Evolutionary conservation across 2,797 vertebrate genomes (phyloP).

Genomic region (Falco rusticolus): DNA sequence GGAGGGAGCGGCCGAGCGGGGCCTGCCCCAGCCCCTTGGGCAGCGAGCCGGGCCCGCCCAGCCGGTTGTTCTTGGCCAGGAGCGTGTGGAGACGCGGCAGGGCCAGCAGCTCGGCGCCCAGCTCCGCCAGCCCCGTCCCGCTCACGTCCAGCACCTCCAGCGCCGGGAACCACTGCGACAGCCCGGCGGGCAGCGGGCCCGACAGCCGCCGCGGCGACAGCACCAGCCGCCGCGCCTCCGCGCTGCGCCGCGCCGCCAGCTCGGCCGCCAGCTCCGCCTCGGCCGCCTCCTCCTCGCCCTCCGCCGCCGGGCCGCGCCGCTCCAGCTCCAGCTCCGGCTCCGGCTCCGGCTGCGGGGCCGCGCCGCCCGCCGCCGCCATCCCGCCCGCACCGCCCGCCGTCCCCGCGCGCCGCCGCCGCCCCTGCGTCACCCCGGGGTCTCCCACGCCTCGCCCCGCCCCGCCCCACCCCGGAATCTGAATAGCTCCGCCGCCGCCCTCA

Average conservation of each 20-base stretch:
- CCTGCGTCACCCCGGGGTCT: background rate
- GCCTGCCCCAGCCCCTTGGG: slow-evolving; percentile 84
- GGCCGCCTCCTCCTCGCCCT: slow-evolving; percentile 44
- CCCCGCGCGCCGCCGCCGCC: background rate
- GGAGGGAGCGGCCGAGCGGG: slow-evolving; percentile 85
- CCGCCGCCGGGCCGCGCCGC: background rate
- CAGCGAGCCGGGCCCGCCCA: slow-evolving; percentile 87
- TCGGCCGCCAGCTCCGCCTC: slow-evolving; percentile 76
- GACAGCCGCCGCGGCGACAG: slow-evolving; percentile 86
- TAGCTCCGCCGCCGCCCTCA: background rate
- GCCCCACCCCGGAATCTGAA: slow-evolving; percentile 36
- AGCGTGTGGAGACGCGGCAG: slow-evolving; percentile 85
- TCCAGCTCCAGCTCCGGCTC: background rate
- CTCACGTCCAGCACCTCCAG: slow-evolving; percentile 93
- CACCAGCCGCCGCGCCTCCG: slow-evolving; percentile 78
- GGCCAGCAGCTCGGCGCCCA: slow-evolving; percentile 84
- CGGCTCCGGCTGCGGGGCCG: background rate
- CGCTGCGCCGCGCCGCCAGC: slow-evolving; percentile 78
- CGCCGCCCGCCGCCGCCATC: background rate
- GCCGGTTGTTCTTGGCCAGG: slow-evolving; percentile 94
- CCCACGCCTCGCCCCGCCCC: background rate
- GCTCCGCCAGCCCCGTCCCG: slow-evolving; percentile 84
- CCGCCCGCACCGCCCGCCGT: background rate
- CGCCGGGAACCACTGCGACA: slow-evolving; percentile 83
- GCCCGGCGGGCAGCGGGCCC: slow-evolving; percentile 76